Evolutionary conservation across 2,888 invertebrate species (phyloP).

Genomic region (Abrostola tripartita): DNA sequence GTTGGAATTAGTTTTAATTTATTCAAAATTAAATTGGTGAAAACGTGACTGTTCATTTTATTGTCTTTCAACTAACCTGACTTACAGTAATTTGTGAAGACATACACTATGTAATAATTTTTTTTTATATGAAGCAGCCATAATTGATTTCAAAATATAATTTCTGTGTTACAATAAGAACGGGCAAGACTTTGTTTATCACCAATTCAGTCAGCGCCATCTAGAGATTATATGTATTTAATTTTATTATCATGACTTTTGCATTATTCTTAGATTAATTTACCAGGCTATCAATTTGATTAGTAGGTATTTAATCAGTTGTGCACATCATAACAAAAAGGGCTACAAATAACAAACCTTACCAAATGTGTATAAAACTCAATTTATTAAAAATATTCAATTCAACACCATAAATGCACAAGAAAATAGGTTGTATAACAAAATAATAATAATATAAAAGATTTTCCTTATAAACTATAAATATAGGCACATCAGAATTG

Average conservation of each 20-base stretch:
- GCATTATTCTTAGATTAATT: background rate
- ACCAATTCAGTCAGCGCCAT: conserved; percentile 8
- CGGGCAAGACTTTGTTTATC: background rate
- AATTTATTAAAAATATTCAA: conserved; percentile 17
- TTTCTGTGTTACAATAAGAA: background rate
- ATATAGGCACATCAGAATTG: conserved; percentile 12
- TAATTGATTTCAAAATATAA: too few relatives aligned
- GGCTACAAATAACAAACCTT: background rate
- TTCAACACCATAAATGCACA: conserved; percentile 7
- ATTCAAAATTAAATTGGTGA: conserved; percentile 59
- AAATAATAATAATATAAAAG: conserved; percentile 1
- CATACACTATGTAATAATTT: too few relatives aligned
- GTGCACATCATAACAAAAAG: too few relatives aligned
- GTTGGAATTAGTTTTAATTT: conserved; percentile 59
- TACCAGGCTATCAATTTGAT: too few relatives aligned
- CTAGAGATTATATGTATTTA: conserved; percentile 2
- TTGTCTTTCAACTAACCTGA: background rate
- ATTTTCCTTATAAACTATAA: conserved; percentile 10
- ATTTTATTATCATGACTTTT: background rate
- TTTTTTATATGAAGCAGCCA: too few relatives aligned
- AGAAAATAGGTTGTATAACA: conserved; percentile 6
- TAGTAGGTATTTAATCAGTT: too few relatives aligned
- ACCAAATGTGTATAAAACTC: background rate
- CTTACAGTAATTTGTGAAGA: background rate
- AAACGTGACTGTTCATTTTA: conserved; percentile 12